Conservation (phyloP, 2,113 vertebrate species). For the Stegostoma tigrinum region DNA sequence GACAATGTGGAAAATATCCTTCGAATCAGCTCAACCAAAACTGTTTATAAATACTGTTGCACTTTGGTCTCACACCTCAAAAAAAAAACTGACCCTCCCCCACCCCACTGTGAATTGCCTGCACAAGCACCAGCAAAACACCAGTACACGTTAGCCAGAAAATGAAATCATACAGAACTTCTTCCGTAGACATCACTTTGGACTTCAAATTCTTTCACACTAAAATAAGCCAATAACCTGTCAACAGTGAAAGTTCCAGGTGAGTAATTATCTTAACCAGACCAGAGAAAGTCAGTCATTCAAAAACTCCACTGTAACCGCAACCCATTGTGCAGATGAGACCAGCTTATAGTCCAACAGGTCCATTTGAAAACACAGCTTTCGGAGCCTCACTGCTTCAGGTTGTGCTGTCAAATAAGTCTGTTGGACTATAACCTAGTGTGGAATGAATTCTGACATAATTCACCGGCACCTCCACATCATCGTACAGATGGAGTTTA, state of each 20-base stretch:
- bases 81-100: background rate
- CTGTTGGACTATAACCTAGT: too few species aligned
- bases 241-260: background rate
- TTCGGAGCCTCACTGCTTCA: too few species aligned
- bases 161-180: background rate
- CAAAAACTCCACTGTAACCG: background rate
- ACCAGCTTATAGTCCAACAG: too few species aligned
- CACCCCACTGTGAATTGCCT: background rate
- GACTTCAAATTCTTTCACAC: background rate
- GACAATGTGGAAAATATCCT: background rate
- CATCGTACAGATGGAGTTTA: background rate
- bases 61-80: background rate
- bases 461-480: too few species aligned
- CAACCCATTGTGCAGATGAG: background rate
- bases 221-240: background rate
- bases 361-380: too few species aligned
- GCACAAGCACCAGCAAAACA: background rate
- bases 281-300: background rate
- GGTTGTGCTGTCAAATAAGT: too few species aligned
- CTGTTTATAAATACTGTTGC: background rate
- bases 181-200: background rate
- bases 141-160: background rate
- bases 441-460: too few species aligned
- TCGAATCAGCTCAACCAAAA: background rate
- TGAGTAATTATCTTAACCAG: background rate